A percentile compares a stretch with the other conserved stretches of the same genome.
Conservation (phyloP, 2,888 invertebrate genomes). For the Andricus curvator region DNA sequence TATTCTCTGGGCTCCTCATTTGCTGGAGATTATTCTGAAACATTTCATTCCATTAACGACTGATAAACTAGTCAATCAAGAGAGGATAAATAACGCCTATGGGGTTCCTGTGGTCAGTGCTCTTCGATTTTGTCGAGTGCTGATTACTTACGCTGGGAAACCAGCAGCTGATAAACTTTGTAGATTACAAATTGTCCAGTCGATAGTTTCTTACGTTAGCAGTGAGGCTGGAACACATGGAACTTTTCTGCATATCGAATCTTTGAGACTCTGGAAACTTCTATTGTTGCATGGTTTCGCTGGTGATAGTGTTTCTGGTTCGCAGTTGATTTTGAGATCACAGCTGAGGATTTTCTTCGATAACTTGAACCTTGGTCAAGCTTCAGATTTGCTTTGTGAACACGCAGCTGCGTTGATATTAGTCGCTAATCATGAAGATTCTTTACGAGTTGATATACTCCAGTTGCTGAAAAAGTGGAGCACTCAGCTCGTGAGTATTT, state of each 20-base stretch:
- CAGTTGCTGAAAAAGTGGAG: conserved; percentile 72
- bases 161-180: conserved; percentile 66
- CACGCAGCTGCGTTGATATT: conserved; percentile 70
- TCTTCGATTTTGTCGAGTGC: conserved; percentile 86
- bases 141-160: conserved; percentile 79
- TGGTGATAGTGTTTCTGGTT: conserved; percentile 67
- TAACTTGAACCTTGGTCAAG: conserved; percentile 66
- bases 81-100: conserved; percentile 78
- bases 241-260: conserved; percentile 69
- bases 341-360: conserved; percentile 69
- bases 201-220: conserved; percentile 81
- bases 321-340: conserved; percentile 63
- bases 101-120: conserved; percentile 85
- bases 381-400: conserved; percentile 71
- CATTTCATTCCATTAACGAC: conserved; percentile 81
- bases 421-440: conserved; percentile 61
- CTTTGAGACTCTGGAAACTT: conserved; percentile 71
- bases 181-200: conserved; percentile 79
- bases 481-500: conserved; percentile 62
- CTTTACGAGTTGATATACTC: conserved; percentile 61
- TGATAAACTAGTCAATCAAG: conserved; percentile 54
- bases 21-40: conserved; percentile 82
- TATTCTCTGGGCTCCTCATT: conserved; percentile 83
- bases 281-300: conserved; percentile 65
- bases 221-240: conserved; percentile 71